These are phyloP conservation scores for Romanogobio albipinnatus DNA, from an alignment of 2,113 vertebrate genomes.

Conservation along the genomic window DNA sequence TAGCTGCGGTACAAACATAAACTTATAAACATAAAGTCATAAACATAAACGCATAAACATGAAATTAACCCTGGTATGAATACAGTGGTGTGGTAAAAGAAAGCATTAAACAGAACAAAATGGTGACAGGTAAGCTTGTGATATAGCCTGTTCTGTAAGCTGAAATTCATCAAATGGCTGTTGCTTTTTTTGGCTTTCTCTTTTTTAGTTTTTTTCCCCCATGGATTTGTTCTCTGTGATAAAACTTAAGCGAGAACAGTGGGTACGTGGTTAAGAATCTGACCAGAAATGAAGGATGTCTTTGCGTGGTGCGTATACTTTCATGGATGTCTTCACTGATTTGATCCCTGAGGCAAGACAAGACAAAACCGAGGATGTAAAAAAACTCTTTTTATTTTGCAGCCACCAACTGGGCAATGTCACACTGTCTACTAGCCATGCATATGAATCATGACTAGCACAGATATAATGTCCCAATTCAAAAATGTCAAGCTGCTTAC, in stretches of 20 bases:
- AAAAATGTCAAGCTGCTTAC: not conserved
- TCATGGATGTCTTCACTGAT: slow-evolving; percentile 2
- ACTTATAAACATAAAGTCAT: not conserved
- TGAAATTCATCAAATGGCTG: slow-evolving; percentile 3
- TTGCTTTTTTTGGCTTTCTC: not conserved
- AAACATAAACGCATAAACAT: too few relatives aligned
- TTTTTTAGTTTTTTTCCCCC: not conserved
- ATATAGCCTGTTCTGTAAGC: not conserved
- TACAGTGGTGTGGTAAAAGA: not conserved
- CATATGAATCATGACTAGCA: not conserved
- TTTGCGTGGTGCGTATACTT: not conserved
- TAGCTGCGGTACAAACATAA: not conserved
- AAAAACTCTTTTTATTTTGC: not conserved
- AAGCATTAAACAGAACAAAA: not conserved
- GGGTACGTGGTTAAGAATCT: not conserved
- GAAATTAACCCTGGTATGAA: not conserved
- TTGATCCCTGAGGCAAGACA: slow-evolving; percentile 9
- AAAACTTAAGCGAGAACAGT: not conserved
- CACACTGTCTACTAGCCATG: not conserved
- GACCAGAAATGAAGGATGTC: not conserved
- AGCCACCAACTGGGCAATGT: slow-evolving; percentile 3
- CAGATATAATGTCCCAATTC: not conserved
- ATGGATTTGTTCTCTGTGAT: not conserved
- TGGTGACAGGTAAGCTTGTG: not conserved
- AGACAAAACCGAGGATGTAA: slow-evolving; percentile 21